These are phyloP conservation scores for Lophura swinhoii DNA, from an alignment of 2,797 vertebrate genomes.

Conservation along the genomic window DNA sequence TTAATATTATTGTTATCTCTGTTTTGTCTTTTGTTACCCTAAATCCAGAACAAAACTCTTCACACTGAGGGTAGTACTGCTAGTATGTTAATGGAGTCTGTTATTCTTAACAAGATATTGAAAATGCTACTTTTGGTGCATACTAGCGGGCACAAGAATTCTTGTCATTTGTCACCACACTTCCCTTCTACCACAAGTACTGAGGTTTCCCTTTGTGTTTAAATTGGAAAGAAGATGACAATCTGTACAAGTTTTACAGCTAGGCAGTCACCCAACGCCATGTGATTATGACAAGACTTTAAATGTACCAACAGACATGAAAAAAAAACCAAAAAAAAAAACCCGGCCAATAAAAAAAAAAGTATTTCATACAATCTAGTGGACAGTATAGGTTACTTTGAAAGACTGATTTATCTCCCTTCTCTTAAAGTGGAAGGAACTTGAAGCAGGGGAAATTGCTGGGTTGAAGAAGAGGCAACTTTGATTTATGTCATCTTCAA, in stretches of 20 bases:
- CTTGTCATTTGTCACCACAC: neutral
- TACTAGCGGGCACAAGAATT: too few species aligned
- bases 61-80: neutral
- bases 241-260: neutral
- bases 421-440: neutral
- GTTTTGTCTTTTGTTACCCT: neutral
- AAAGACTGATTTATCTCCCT: neutral
- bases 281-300: neutral
- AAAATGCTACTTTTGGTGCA: rapidly evolving
- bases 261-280: neutral
- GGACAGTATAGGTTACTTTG: neutral
- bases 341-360: neutral
- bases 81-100: neutral
- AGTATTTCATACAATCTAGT: neutral
- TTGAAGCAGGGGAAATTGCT: neutral
- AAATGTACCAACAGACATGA: neutral
- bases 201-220: neutral
- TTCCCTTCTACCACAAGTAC: neutral
- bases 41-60: neutral
- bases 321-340: neutral
- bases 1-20: neutral
- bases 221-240: neutral
- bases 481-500: conserved; percentile 15
- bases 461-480: neutral
- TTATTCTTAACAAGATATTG: rapidly evolving